Conservation (phyloP, 2,113 vertebrate genomes). For the Hystrix brachyura region DNA sequence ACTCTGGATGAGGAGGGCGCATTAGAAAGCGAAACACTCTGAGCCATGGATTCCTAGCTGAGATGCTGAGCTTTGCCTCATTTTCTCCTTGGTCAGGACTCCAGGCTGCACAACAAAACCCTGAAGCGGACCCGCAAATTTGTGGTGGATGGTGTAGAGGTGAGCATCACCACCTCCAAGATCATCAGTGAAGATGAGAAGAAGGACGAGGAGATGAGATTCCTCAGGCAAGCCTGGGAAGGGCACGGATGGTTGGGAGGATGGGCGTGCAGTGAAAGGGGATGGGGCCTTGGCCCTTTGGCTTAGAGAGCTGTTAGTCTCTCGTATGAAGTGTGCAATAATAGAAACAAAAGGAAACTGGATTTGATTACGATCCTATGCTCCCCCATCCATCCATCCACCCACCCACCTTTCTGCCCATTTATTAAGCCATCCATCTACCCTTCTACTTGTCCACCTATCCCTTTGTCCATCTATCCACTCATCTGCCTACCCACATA, state of each 20-base stretch:
- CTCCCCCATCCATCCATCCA: rapidly evolving
- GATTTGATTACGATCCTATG: background rate
- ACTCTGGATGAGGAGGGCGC: too few species aligned
- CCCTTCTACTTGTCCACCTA: rapidly evolving
- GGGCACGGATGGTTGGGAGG: background rate
- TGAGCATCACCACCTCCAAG: constrained; percentile 98
- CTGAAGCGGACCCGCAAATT: constrained; percentile 97
- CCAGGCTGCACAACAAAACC: constrained; percentile 92
- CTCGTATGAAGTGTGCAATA: background rate
- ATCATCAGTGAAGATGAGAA: constrained; percentile 98
- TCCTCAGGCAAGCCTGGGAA: constrained; percentile 92
- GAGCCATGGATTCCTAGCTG: background rate
- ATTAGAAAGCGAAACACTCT: too few species aligned
- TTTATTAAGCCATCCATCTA: background rate
- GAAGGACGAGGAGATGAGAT: constrained; percentile 99
- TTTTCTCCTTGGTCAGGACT: constrained; percentile 86
- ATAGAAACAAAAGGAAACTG: background rate
- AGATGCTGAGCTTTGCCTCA: background rate
- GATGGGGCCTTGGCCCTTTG: rapidly evolving
- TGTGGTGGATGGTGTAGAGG: constrained; percentile 96
- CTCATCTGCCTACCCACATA: rapidly evolving
- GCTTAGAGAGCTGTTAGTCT: background rate
- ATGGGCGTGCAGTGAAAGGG: background rate
- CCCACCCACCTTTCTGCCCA: rapidly evolving
- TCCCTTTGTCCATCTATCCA: rapidly evolving